A percentile compares a stretch with the other conserved stretches of the same genome.
Conservation (phyloP, 92 coral and sea anemone species). For the Actinernus sp. region DNA sequence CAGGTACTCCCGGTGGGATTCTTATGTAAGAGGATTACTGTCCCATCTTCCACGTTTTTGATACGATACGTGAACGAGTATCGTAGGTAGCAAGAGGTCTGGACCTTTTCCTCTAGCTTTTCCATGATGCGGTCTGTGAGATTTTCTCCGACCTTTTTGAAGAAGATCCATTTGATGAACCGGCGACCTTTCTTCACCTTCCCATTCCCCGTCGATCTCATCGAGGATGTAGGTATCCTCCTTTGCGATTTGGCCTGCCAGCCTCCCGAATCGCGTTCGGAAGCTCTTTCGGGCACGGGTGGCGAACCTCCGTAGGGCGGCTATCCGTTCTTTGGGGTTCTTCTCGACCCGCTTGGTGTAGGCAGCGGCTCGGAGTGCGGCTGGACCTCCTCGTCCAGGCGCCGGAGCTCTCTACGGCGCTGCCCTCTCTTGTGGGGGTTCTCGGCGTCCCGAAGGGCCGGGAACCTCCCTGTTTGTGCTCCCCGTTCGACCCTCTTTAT, state of each 20-base stretch:
- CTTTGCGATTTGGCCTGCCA: background rate
- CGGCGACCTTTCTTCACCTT: background rate
- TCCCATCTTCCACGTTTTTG: background rate
- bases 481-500: no score
- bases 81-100: background rate
- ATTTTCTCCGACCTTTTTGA: background rate
- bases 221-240: background rate
- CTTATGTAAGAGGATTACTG: background rate
- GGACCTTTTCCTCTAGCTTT: background rate
- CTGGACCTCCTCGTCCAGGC: no score
- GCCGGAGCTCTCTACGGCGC: no score
- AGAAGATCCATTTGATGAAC: background rate
- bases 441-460: no score
- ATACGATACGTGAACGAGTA: background rate
- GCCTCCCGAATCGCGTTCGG: no score
- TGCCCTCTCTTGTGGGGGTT: no score
- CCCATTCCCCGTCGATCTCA: background rate
- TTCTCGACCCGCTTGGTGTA: no score
- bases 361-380: no score
- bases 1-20: background rate
- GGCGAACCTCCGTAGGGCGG: background rate
- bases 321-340: background rate
- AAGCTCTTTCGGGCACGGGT: background rate
- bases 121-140: constrained; percentile 5
- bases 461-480: no score